A percentile compares a stretch with the other conserved stretches of the same genome.
Conservation (phyloP, 2,797 vertebrate genomes). For the Tadarida brasiliensis region DNA sequence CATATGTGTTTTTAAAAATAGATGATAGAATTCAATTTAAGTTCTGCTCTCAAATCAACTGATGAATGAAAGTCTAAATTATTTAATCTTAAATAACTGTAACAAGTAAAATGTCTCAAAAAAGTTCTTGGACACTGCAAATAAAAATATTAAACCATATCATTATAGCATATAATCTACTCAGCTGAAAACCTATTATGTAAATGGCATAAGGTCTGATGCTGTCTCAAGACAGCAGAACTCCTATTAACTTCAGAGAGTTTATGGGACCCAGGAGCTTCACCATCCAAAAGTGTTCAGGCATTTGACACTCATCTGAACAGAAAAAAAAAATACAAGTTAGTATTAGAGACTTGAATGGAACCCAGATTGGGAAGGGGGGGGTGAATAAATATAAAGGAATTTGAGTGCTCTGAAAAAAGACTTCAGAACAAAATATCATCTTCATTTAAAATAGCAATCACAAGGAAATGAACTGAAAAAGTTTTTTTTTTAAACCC, state of each 20-base stretch:
- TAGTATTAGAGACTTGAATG: slow-evolving; percentile 67
- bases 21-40: slow-evolving; percentile 42
- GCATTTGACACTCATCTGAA: slow-evolving; percentile 74
- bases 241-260: slow-evolving; percentile 71
- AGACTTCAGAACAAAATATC: slow-evolving; percentile 53
- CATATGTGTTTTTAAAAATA: slow-evolving; percentile 22
- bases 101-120: slow-evolving; percentile 37
- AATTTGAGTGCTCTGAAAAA: not conserved
- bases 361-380: not conserved
- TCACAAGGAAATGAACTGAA: slow-evolving; percentile 58
- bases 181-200: slow-evolving; percentile 28
- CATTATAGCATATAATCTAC: slow-evolving; percentile 56
- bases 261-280: slow-evolving; percentile 74
- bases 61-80: slow-evolving; percentile 42
- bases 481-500: slow-evolving; percentile 50
- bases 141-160: slow-evolving; percentile 64
- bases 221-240: slow-evolving; percentile 71
- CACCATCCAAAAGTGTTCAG: slow-evolving; percentile 67
- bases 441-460: slow-evolving; percentile 55
- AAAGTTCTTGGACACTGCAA: slow-evolving; percentile 57
- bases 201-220: slow-evolving; percentile 68
- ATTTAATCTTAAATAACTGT: not conserved
- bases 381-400: slow-evolving; percentile 25
- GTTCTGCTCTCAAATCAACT: slow-evolving; percentile 63
- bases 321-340: slow-evolving; percentile 67